These are phyloP conservation scores for Archaeoteleia sp. DNA, from an alignment of 2,888 invertebrate species.

Conservation along the genomic window DNA sequence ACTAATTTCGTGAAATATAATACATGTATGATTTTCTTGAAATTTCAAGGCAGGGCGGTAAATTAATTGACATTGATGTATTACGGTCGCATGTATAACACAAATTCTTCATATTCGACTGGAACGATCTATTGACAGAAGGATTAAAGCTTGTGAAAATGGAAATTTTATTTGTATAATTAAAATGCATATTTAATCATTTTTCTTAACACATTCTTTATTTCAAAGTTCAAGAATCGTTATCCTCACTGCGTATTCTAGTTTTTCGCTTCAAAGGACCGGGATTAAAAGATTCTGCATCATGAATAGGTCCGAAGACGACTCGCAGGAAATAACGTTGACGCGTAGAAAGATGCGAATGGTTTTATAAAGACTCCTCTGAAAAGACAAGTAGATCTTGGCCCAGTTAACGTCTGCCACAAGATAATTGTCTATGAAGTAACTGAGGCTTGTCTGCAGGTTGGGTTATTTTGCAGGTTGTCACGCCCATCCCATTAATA, in stretches of 20 bases:
- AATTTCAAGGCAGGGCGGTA: too few species aligned
- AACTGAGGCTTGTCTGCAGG: background rate
- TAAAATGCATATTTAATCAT: conserved; percentile 26
- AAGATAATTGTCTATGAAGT: conserved; percentile 20
- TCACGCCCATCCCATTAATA: conserved; percentile 72
- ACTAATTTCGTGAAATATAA: too few species aligned
- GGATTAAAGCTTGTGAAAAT: conserved; percentile 13
- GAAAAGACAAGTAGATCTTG: conserved; percentile 62
- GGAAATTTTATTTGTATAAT: too few species aligned
- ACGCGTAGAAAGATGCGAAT: conserved; percentile 11
- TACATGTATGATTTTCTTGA: too few species aligned
- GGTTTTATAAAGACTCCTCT: conserved; percentile 4
- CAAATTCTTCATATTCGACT: too few species aligned
- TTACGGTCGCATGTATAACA: too few species aligned
- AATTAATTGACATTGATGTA: too few species aligned
- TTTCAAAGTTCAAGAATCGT: conserved; percentile 26
- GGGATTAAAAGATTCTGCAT: conserved; percentile 18
- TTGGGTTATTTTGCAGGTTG: conserved; percentile 69
- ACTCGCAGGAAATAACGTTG: conserved; percentile 2
- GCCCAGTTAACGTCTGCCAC: conserved; percentile 64
- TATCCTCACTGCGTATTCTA: conserved; percentile 26
- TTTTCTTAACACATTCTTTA: conserved; percentile 3
- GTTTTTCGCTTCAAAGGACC: conserved; percentile 23
- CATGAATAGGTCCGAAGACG: conserved; percentile 28
- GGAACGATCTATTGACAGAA: too few species aligned